Evolutionary conservation across 2,113 vertebrate genomes (phyloP).

Genomic region (Sitta europaea): DNA sequence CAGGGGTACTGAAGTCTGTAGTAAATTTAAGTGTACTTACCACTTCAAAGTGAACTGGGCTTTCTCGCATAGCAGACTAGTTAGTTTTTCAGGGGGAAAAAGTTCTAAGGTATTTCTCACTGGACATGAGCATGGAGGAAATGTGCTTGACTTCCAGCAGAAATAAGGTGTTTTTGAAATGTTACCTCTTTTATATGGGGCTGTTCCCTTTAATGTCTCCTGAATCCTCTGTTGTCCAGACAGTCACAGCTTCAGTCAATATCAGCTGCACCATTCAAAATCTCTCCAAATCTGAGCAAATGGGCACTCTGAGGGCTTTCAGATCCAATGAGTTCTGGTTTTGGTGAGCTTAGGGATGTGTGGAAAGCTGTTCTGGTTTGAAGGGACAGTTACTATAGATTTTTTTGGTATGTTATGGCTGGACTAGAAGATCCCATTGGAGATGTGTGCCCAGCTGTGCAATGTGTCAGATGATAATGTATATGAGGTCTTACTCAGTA

Average conservation of each 20-base stretch:
- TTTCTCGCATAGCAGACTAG: not conserved
- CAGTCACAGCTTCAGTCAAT: not conserved
- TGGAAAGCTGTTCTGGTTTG: not conserved
- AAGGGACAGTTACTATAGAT: not conserved
- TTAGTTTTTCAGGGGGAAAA: not conserved
- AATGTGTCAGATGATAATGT: not conserved
- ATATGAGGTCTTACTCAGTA: not conserved
- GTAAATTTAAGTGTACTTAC: slow-evolving; percentile 25
- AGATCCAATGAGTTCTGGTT: not conserved
- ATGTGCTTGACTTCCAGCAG: not conserved
- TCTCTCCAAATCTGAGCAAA: not conserved
- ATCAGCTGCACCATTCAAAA: not conserved
- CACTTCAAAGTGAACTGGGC: slow-evolving; percentile 26
- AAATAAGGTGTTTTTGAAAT: not conserved
- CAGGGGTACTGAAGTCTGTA: not conserved
- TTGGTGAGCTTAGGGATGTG: not conserved
- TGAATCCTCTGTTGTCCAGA: not conserved
- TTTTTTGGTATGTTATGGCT: not conserved
- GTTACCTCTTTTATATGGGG: not conserved
- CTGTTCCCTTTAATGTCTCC: not conserved
- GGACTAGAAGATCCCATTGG: not conserved
- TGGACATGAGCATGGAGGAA: not conserved
- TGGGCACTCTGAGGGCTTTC: not conserved
- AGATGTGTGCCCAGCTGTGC: not conserved
- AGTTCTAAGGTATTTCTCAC: not conserved